A percentile compares a stretch with the other conserved stretches of the same genome.
phyloP scores from a whole-genome alignment of 2,888 invertebrate species.

The Callosobruchus maculatus region DNA sequence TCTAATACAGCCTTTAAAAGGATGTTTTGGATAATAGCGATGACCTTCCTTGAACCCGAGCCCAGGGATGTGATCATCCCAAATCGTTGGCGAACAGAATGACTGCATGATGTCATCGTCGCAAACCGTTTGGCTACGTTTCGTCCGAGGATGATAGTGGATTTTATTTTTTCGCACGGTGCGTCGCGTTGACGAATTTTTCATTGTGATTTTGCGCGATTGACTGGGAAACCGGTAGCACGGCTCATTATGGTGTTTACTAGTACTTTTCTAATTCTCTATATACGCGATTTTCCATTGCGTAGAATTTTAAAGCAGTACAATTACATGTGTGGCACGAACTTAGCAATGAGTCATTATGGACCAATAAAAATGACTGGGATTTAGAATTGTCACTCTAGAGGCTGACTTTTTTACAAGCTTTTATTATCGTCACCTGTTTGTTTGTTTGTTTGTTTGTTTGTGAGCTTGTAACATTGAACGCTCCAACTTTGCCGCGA shows the following conservation, averaged over 20 bases:
- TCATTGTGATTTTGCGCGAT: neutral
- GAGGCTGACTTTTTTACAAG: too few relatives aligned
- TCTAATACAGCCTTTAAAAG: neutral
- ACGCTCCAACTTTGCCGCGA: too few relatives aligned
- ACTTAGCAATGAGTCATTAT: too few relatives aligned
- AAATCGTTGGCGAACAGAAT: neutral
- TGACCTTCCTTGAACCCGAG: neutral
- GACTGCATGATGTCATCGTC: neutral
- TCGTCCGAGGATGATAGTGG: neutral
- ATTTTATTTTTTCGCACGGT: neutral
- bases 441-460: too few relatives aligned
- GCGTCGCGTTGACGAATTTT: neutral
- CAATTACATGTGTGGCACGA: too few relatives aligned
- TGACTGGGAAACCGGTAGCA: neutral
- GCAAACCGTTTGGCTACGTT: neutral
- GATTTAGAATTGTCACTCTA: too few relatives aligned
- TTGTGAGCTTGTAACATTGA: too few relatives aligned
- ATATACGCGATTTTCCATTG: neutral
- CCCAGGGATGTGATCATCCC: neutral
- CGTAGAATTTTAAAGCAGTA: neutral
- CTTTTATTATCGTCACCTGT: too few relatives aligned
- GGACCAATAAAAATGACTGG: too few relatives aligned
- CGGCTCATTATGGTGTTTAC: neutral
- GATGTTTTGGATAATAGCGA: neutral
- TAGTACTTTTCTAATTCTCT: neutral